Percentiles rank a stretch among this genome's conserved stretches.
Evolutionary conservation across 2,113 vertebrate species (phyloP).

Genomic region (western clawed frog (Xenopus tropicalis)): UCB_Xtro_10.0 CM004446.2:93106001-93106500

Average conservation of each 20-base stretch:
- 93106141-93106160: conserved; percentile 2
- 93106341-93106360: too few relatives aligned
- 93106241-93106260: background rate
- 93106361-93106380: too few relatives aligned
- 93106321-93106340: too few relatives aligned
- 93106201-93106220: background rate
- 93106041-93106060: conserved; percentile 4
- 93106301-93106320: too few relatives aligned
- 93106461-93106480: background rate
- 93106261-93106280: background rate
- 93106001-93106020: conserved; percentile 3
- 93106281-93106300: too few relatives aligned
- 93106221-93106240: background rate
- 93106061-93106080: background rate
- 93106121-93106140: background rate
- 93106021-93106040: conserved; percentile 12
- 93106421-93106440: too few relatives aligned
- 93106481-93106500: background rate
- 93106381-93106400: too few relatives aligned
- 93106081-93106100: background rate
- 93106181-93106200: background rate
- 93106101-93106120: conserved; percentile 3
- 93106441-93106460: too few relatives aligned
- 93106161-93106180: background rate
- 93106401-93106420: too few relatives aligned